These are phyloP conservation scores for Ecdyonurus torrentis DNA, from an alignment of 2,888 invertebrate species.

Conservation along the genomic window DNA sequence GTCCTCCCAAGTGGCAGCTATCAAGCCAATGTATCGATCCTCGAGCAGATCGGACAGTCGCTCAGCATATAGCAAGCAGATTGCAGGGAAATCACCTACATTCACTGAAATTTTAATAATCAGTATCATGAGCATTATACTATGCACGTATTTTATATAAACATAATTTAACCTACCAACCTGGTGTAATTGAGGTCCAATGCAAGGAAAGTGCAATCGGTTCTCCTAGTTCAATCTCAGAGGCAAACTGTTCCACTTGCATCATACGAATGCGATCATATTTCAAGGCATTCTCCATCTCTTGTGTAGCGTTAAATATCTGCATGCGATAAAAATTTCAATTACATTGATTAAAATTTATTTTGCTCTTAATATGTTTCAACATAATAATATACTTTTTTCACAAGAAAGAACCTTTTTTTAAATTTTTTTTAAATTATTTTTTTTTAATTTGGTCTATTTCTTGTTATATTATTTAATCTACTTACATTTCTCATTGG, in stretches of 20 bases:
- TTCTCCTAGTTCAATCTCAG: background rate
- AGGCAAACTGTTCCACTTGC: background rate
- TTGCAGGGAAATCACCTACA: background rate
- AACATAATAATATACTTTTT: too few species aligned
- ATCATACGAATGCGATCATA: background rate
- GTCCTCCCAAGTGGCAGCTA: background rate
- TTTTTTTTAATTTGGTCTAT: too few species aligned
- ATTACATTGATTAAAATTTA: too few species aligned
- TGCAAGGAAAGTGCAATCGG: background rate
- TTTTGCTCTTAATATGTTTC: too few species aligned
- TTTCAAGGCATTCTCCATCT: background rate
- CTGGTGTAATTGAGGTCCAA: background rate
- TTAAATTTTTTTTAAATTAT: too few species aligned
- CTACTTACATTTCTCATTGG: background rate
- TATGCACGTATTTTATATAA: background rate
- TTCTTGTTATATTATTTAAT: too few species aligned
- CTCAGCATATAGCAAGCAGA: background rate
- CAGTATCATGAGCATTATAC: background rate
- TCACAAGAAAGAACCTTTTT: too few species aligned
- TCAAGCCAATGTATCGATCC: background rate
- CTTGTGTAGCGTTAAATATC: background rate
- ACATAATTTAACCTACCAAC: background rate
- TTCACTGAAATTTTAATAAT: background rate
- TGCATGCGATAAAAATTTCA: background rate
- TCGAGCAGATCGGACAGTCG: background rate